phyloP scores from a whole-genome alignment of 2,797 vertebrate genomes.

The Tolypeutes matacus region DNA sequence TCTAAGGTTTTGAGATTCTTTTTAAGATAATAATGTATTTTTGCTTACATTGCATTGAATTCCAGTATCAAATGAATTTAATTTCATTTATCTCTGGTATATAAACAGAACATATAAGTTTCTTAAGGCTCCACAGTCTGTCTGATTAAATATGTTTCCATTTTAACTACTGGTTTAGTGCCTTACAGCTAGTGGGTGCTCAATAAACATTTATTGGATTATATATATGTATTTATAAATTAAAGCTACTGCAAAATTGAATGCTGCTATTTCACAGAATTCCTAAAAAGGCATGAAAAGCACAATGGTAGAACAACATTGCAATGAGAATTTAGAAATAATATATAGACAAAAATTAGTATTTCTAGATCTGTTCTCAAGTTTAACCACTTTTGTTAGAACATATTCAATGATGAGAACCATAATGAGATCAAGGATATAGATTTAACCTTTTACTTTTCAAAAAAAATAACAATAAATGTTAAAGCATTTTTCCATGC shows the following conservation, averaged over 20 bases:
- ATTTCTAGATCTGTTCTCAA: neutral
- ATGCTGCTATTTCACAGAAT: neutral
- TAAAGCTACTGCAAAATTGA: neutral
- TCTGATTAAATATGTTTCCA: neutral
- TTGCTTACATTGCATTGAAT: neutral
- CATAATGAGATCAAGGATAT: neutral
- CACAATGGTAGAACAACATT: neutral
- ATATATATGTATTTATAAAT: neutral
- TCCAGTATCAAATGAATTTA: neutral
- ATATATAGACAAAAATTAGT: neutral
- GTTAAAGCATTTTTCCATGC: neutral
- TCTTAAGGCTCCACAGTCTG: neutral
- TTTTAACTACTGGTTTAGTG: neutral
- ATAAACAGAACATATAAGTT: neutral
- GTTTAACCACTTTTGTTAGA: neutral
- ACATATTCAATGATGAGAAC: neutral
- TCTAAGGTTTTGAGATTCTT: neutral
- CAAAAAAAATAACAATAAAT: neutral
- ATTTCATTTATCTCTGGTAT: slow-evolving; percentile 31
- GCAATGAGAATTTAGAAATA: neutral
- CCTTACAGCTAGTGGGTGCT: neutral
- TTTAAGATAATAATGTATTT: neutral
- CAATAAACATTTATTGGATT: neutral
- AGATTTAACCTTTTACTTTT: neutral
- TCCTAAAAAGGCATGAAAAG: neutral